Evolutionary conservation across 2,113 vertebrate genomes (phyloP), one percentile per base, ranked within the genome.

Genomic region (Paedocypris sp.): DNA sequence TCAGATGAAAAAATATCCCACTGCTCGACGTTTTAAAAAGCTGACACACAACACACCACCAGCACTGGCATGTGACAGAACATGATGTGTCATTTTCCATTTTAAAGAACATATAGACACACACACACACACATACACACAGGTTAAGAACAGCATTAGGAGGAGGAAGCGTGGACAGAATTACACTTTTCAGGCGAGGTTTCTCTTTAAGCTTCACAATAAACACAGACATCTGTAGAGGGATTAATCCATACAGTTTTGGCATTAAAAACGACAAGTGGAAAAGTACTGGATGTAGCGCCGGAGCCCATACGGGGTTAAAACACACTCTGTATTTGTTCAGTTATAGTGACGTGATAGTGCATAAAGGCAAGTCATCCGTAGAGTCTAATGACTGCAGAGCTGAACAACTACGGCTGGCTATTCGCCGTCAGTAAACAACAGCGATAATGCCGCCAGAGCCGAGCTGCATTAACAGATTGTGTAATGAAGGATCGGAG

Each of bases 281-380:
- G 53, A 57, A 57, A 57, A 43, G 53, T 32, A 43, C 53, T 4
- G 3, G 11, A 57, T 43, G 32, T 18, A 20, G 25, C 43, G 38
- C 43, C 25, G 29, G 11, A 43, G 25, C 53, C 16, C 53, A 43
- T 57, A 36, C 43, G 39, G 25, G 39, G 25, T 57, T 57, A 43
- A 42, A 31, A 57, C 15, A 31, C 4, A 1, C 20, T 28, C 22
- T 57, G 16, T 57, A 57, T 57, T 57, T 57, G 53, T 32, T 57
- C 39, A 57, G 53, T 43, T 57, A 43, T 56, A 10, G 9, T 43
- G 26, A 11, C 39, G 11, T 57, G 53, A 57, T 57, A 57, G 43
- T 5, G 26, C 29, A 22, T 22, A 26, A 57, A 43, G 28, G 32
- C 53, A 20, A 57, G 53, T 43, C 53, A 43, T 43, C 53, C 39